Evolutionary conservation across 2,888 invertebrate genomes (phyloP).

Genomic region (Mimumesa dahlbomi): DNA sequence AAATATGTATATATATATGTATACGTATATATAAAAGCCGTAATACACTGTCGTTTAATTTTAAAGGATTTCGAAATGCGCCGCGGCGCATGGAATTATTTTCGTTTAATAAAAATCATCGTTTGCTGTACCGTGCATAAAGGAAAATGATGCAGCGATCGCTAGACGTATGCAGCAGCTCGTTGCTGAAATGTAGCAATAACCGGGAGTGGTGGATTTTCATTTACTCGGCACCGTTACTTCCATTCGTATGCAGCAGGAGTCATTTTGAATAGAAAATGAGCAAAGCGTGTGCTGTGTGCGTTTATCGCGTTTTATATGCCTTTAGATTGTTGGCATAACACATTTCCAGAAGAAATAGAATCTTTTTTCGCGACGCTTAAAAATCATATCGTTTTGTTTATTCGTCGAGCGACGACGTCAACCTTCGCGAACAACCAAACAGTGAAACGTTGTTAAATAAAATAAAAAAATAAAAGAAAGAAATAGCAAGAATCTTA

Average conservation of each 20-base stretch:
- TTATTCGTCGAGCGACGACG: neutral
- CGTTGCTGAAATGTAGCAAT: conserved; percentile 49
- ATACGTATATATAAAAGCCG: no score
- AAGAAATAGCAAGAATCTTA: no score
- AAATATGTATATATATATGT: no score
- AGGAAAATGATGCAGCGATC: conserved; percentile 38
- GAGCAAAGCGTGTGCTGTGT: conserved; percentile 19
- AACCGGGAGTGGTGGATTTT: conserved; percentile 52
- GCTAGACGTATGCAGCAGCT: conserved; percentile 34
- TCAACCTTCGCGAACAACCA: no score
- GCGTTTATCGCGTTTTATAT: conserved; percentile 44
- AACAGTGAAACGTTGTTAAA: no score
- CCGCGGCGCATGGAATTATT: no score
- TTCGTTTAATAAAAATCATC: conserved; percentile 27
- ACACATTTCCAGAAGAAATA: conserved; percentile 7
- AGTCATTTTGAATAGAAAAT: conserved; percentile 49
- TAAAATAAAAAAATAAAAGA: no score
- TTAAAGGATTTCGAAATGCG: no score
- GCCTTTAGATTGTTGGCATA: conserved; percentile 28
- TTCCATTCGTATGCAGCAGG: conserved; percentile 17
- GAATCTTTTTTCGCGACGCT: no score
- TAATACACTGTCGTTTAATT: no score
- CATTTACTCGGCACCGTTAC: conserved; percentile 44
- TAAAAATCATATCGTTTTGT: neutral
- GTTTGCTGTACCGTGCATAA: conserved; percentile 6